Evolutionary conservation across 2,113 vertebrate species (phyloP), one percentile per base, ranked within the genome.

Genomic region (Trachemys scripta): DNA sequence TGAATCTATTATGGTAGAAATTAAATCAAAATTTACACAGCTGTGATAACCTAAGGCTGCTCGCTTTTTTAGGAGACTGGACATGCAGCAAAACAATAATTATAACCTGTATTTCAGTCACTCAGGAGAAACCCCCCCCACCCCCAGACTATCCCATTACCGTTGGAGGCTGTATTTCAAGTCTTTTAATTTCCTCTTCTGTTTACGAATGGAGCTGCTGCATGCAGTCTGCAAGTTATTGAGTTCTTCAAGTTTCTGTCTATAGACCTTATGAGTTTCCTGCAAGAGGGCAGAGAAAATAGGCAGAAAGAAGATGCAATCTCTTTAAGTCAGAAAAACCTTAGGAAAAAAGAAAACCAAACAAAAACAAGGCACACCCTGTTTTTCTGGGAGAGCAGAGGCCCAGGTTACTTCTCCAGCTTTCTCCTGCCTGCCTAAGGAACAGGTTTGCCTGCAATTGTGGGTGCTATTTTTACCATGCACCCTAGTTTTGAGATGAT

Each of bases 191-290:
- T 98, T 97, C 94, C 98, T 98, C 97, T 99, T 99, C 95, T 99
- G 99, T 94, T 99, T 99, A 87, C 97, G 97, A 95, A 99, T 99
- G 89, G 98, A 98, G 45, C 95, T 96, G 97, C 98, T 99, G 95
- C 99, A 99, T 13, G 98, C 96, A 0, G 97, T 94, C 98, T 99
- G 99, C 69, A 99, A 98, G 20, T 96, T 98, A 1, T 98, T 99
- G 90, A 99, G 98, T 94, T 99, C 99, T 92, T 99, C 99, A 14
- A 99, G 98, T 94, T 99, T 99, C 93, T 99, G 99, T 93, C 97
- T 98, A 97, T 99, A 99, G 56, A 99, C 95, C 97, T 99, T 99
- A 97, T 99, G 99, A 0, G 99, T 99, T 98, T 99, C 99, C 99
- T 99, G 87, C 14, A 75, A 76, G 85, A 80, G 2, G n/a, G 87